These are phyloP conservation scores for Plebejus argus DNA, from an alignment of 2,888 invertebrate species.

Conservation along the genomic window DNA sequence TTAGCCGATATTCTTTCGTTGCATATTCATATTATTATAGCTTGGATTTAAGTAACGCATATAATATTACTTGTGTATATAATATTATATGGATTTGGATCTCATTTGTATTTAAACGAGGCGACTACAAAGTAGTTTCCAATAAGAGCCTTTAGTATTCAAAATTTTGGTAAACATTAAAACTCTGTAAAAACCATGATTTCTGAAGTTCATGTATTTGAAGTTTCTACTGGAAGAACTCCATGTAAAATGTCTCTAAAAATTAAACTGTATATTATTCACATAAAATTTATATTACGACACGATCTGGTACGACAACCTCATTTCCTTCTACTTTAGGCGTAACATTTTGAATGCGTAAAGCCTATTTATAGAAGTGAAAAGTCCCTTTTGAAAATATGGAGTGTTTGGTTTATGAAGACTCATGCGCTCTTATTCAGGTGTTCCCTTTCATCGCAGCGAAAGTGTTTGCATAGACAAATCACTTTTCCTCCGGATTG, in stretches of 20 bases:
- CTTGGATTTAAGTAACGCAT: background rate
- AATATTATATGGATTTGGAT: background rate
- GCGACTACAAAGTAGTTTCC: background rate
- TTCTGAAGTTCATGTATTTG: background rate
- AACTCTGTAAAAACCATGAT: background rate
- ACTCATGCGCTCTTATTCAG: slow-evolving; percentile 1
- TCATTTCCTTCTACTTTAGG: background rate
- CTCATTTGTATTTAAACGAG: background rate
- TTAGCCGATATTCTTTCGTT: background rate
- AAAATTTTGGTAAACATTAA: background rate
- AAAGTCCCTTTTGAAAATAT: slow-evolving; percentile 1
- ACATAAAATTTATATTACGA: background rate
- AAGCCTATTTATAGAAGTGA: background rate
- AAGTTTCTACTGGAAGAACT: too few species aligned
- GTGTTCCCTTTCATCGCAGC: slow-evolving; percentile 9
- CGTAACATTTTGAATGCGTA: background rate
- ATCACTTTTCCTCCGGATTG: background rate
- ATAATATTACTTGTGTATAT: too few species aligned
- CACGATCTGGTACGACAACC: background rate
- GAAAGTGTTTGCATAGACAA: slow-evolving; percentile 9
- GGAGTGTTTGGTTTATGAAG: slow-evolving; percentile 8
- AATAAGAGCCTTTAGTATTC: background rate
- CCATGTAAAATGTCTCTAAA: too few species aligned
- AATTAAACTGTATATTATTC: background rate
- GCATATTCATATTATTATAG: background rate